Evolutionary conservation across 2,113 vertebrate species (phyloP).

Genomic region (Brachionichthys hirsutus): DNA sequence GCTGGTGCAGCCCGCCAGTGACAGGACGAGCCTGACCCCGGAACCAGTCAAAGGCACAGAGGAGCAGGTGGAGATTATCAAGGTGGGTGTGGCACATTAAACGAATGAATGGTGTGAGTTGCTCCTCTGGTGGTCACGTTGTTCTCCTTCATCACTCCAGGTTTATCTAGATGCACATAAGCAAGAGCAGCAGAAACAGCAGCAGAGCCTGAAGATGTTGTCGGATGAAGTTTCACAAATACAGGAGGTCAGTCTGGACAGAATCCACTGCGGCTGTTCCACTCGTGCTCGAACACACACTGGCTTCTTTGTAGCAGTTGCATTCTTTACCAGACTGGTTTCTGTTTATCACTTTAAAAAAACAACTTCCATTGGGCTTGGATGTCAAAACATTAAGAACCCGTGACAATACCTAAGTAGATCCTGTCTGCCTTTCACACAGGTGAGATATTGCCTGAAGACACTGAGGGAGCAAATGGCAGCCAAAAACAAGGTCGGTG

Average conservation of each 20-base stretch:
- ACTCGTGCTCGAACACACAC: background rate
- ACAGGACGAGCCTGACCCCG: constrained; percentile 70
- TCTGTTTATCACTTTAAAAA: background rate
- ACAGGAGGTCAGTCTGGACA: constrained; percentile 79
- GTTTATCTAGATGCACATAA: constrained; percentile 86
- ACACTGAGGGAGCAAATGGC: constrained; percentile 81
- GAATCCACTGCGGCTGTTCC: background rate
- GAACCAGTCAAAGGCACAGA: constrained; percentile 85
- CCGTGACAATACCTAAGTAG: background rate
- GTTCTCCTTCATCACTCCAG: constrained; percentile 39
- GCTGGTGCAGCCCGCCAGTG: constrained; percentile 78
- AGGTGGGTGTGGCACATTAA: constrained; percentile 72
- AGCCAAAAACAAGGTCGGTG: constrained; percentile 73
- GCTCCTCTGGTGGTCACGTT: background rate
- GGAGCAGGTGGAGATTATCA: constrained; percentile 90
- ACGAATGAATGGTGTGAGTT: background rate
- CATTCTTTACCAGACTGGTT: background rate
- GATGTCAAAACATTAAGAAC: background rate
- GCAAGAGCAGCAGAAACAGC: constrained; percentile 78
- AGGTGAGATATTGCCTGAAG: constrained; percentile 82
- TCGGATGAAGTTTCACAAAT: constrained; percentile 89
- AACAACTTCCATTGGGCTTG: too few species aligned
- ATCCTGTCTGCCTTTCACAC: constrained; percentile 19
- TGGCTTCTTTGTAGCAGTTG: too few species aligned
- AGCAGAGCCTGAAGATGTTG: constrained; percentile 83